A percentile compares a stretch with the other conserved stretches of the same genome.
Evolutionary conservation across 1,140 invertebrate species (phyloP).

Genomic region (Bombus difficillimus): DNA sequence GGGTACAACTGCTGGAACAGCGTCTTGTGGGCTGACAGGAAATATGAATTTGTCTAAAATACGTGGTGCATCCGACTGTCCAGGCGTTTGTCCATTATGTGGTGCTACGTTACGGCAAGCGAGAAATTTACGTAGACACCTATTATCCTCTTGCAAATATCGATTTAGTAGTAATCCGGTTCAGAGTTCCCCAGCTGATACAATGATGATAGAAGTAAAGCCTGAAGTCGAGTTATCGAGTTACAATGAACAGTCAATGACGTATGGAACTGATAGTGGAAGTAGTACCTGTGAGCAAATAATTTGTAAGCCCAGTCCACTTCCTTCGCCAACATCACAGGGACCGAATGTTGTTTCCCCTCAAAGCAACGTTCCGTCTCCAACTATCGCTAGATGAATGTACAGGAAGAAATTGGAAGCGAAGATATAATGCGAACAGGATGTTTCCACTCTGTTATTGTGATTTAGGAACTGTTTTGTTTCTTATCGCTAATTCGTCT

Average conservation of each 20-base stretch:
- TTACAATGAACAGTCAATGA: conserved; percentile 68
- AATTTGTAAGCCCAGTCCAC: conserved; percentile 78
- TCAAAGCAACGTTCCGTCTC: conserved; percentile 75
- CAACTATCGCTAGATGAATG: conserved; percentile 79
- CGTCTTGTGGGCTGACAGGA: conserved; percentile 38
- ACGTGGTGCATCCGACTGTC: conserved; percentile 85
- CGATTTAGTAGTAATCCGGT: conserved; percentile 73
- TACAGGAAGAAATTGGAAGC: conserved; percentile 42
- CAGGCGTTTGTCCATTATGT: conserved; percentile 85
- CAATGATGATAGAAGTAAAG: conserved; percentile 77
- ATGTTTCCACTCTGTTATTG: conserved; percentile 34
- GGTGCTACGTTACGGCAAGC: conserved; percentile 85
- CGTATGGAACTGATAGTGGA: conserved; percentile 74
- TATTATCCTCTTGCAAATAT: conserved; percentile 82
- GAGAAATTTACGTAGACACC: conserved; percentile 84
- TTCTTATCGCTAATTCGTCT: conserved; percentile 35
- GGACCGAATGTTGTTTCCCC: conserved; percentile 72
- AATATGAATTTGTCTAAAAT: conserved; percentile 73
- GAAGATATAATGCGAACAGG: conserved; percentile 25
- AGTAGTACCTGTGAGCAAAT: conserved; percentile 79
- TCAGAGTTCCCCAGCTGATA: conserved; percentile 68
- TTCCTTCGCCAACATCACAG: conserved; percentile 75
- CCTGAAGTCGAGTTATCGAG: conserved; percentile 74
- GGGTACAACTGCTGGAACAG: conserved; percentile 35
- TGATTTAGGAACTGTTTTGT: conserved; percentile 40